These are phyloP conservation scores for Drosophila jambulina DNA, from an alignment of 1,140 invertebrate genomes.

Conservation along the genomic window DNA sequence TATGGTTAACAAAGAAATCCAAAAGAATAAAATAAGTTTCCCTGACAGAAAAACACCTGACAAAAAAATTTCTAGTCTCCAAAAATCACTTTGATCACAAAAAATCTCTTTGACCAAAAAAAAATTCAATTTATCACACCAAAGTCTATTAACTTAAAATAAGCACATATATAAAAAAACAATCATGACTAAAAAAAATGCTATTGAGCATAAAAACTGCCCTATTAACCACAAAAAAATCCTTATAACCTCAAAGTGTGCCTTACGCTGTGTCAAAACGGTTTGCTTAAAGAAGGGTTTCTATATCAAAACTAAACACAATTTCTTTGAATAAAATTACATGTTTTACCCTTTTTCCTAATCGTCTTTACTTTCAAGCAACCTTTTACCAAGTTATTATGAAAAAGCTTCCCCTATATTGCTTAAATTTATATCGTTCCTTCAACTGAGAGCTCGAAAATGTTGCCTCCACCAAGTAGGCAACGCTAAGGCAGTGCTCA, in stretches of 20 bases:
- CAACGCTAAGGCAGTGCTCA: constrained; percentile 19
- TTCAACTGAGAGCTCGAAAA: constrained; percentile 4
- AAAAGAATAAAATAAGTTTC: no score
- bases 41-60: no score
- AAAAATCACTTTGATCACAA: no score
- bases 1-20: no score
- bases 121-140: no score
- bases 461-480: constrained; percentile 21
- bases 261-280: background rate
- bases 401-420: background rate
- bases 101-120: background rate
- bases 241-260: background rate
- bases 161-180: background rate
- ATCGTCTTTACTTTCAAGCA: background rate
- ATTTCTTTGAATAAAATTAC: background rate
- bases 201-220: background rate
- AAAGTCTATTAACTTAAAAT: background rate
- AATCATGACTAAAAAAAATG: background rate
- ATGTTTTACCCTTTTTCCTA: no score
- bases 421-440: background rate
- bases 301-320: background rate
- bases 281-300: no score
- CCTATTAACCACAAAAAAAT: background rate
- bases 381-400: background rate
- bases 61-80: no score